Evolutionary conservation across 92 coral and sea anemone species (phyloP).

Genomic region (Bergia sp.): DNA sequence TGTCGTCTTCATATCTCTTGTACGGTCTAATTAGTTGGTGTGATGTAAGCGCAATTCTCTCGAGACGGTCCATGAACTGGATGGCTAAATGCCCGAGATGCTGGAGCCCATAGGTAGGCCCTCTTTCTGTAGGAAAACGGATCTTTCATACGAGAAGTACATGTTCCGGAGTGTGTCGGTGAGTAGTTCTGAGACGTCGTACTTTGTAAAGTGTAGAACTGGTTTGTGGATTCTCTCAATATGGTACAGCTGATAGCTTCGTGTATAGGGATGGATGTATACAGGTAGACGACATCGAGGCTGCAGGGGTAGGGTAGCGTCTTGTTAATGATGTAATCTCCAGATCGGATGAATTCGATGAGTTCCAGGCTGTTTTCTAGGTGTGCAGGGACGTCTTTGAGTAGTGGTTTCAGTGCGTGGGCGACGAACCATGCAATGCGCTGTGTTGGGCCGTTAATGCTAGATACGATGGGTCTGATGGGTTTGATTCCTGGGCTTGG

Average conservation of each 20-base stretch:
- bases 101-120: slow-evolving; percentile 61
- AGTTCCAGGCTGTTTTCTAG: slow-evolving; percentile 38
- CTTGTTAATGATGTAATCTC: neutral
- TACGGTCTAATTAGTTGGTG: slow-evolving; percentile 30
- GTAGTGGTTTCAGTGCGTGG: slow-evolving; percentile 49
- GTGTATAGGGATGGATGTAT: slow-evolving; percentile 54
- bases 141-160: slow-evolving; percentile 44
- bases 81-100: slow-evolving; percentile 52
- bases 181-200: slow-evolving; percentile 42
- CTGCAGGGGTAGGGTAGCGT: slow-evolving; percentile 18
- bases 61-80: slow-evolving; percentile 50
- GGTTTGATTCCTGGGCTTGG: slow-evolving; percentile 35
- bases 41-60: slow-evolving; percentile 24
- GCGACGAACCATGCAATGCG: slow-evolving; percentile 53
- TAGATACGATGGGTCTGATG: slow-evolving; percentile 65
- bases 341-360: too few relatives aligned
- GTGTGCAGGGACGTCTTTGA: slow-evolving; percentile 48
- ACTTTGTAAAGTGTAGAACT: neutral
- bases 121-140: slow-evolving; percentile 30
- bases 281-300: slow-evolving; percentile 54
- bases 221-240: slow-evolving; percentile 15
- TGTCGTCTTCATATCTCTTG: slow-evolving; percentile 42
- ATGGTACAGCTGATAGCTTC: slow-evolving; percentile 53
- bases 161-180: slow-evolving; percentile 41
- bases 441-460: slow-evolving; percentile 56